Conservation (phyloP, 2,797 vertebrate species). For the Helicolenus hilgendorfi region DNA sequence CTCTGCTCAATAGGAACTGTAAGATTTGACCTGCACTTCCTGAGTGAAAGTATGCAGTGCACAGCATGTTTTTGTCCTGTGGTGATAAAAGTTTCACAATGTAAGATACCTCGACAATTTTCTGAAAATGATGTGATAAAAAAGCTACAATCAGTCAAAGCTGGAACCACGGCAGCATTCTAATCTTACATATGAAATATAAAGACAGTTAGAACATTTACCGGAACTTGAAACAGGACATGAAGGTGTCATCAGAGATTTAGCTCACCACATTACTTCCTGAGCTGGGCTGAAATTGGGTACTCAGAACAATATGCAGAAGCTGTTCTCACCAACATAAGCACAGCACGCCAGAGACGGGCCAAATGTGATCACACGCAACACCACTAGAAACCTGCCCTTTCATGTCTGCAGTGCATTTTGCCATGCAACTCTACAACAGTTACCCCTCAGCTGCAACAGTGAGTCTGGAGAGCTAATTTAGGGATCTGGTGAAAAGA, state of each 20-base stretch:
- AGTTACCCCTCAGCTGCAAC: conserved; percentile 6
- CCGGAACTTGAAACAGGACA: not conserved
- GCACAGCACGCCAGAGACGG: not conserved
- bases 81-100: not conserved
- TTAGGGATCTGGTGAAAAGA: conserved; percentile 38
- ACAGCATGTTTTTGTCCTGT: too few species aligned
- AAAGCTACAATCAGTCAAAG: not conserved
- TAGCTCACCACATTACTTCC: not conserved
- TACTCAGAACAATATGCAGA: not conserved
- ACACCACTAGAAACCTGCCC: not conserved
- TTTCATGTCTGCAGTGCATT: not conserved
- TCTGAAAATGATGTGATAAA: not conserved
- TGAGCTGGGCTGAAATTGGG: not conserved
- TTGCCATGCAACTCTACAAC: not conserved
- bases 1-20: not conserved
- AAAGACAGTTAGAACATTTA: not conserved
- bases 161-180: not conserved
- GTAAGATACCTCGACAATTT: not conserved
- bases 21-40: not conserved
- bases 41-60: too few species aligned
- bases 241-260: not conserved
- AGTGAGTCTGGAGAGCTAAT: conserved; percentile 50
- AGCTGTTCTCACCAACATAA: not conserved
- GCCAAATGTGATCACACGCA: not conserved
- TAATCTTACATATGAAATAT: not conserved